These are phyloP conservation scores for Cherax quadricarinatus DNA, from an alignment of 1,140 invertebrate genomes.

Conservation along the genomic window DNA sequence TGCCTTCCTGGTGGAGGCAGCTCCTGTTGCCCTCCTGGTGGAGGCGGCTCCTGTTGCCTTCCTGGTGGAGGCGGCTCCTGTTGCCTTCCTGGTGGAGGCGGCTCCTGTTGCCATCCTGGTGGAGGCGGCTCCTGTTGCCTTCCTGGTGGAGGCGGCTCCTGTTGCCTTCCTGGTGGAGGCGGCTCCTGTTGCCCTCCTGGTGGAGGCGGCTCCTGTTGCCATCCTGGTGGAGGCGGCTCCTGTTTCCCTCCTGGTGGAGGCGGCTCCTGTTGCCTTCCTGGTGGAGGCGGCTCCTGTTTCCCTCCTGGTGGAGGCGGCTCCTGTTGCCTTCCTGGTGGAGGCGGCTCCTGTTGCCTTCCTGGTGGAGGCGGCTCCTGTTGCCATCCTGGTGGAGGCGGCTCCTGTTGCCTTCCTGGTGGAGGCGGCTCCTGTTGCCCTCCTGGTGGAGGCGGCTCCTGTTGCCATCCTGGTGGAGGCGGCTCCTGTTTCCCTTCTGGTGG, in stretches of 20 bases:
- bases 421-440: neutral
- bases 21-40: neutral
- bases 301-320: neutral
- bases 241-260: neutral
- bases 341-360: neutral
- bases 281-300: neutral
- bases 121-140: too few species aligned
- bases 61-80: too few species aligned
- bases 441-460: neutral
- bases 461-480: neutral
- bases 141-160: neutral
- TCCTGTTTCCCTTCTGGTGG: neutral
- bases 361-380: too few species aligned
- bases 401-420: neutral
- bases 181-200: neutral
- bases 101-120: neutral
- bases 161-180: neutral
- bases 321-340: neutral
- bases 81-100: neutral
- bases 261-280: neutral
- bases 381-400: neutral
- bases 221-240: neutral
- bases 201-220: neutral
- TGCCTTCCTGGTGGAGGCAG: neutral
- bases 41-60: neutral